These are phyloP conservation scores for Eustalomyia histrio DNA, from an alignment of 2,888 invertebrate species.

Conservation along the genomic window DNA sequence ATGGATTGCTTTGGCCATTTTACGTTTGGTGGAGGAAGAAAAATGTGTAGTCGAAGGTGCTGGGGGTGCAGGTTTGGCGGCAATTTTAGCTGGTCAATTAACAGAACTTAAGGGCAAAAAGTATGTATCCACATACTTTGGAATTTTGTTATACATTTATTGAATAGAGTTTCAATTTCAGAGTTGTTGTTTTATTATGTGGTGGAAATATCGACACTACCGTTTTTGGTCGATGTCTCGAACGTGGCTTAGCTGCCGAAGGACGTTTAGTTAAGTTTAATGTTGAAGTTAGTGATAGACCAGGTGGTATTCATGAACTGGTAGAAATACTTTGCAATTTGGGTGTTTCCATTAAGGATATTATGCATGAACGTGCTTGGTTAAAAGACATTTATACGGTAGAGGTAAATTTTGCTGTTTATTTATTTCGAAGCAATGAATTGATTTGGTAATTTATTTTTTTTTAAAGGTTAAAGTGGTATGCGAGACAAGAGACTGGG, in stretches of 20 bases:
- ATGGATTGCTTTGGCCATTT: constrained; percentile 90
- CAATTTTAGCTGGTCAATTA: constrained; percentile 88
- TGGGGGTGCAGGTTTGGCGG: constrained; percentile 91
- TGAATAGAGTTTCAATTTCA: constrained; percentile 72
- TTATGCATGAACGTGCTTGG: constrained; percentile 98
- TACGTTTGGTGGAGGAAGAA: constrained; percentile 89
- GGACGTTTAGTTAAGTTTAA: constrained; percentile 88
- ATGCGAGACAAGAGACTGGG: constrained; percentile 91
- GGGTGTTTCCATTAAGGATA: constrained; percentile 95
- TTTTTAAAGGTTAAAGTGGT: constrained; percentile 90
- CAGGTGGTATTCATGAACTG: constrained; percentile 91
- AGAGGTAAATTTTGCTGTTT: constrained; percentile 79
- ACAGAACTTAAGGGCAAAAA: constrained; percentile 90
- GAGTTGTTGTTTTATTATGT: constrained; percentile 90
- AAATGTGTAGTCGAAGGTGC: constrained; percentile 96
- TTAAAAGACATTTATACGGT: constrained; percentile 93
- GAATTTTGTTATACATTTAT: background rate
- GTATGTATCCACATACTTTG: constrained; percentile 79
- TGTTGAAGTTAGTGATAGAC: constrained; percentile 90
- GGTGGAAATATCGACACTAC: constrained; percentile 97
- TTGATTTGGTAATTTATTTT: no score
- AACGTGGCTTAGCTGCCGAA: constrained; percentile 92
- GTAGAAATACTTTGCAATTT: constrained; percentile 87
- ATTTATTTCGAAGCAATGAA: no score
- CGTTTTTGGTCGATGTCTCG: constrained; percentile 91